Conservation (phyloP, 2,888 invertebrate species). For the Uloborus plumipes region DNA sequence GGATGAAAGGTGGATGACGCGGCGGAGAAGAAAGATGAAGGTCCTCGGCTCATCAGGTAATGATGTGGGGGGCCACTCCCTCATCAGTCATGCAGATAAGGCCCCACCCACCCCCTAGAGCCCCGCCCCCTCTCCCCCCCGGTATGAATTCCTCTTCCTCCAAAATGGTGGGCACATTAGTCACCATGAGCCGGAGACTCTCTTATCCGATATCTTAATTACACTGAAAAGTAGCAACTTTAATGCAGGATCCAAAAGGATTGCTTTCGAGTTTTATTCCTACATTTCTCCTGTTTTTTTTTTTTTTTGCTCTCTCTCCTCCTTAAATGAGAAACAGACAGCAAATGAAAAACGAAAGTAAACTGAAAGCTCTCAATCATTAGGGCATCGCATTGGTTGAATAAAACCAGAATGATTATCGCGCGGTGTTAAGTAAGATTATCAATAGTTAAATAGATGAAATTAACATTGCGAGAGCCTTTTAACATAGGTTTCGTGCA, state of each 20-base stretch:
- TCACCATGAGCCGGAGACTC: slow-evolving; percentile 36
- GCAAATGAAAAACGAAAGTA: too few relatives aligned
- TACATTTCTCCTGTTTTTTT: too few relatives aligned
- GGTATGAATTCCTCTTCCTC: slow-evolving; percentile 12
- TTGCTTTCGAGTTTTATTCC: background rate
- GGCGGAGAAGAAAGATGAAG: slow-evolving; percentile 44
- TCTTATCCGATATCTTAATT: slow-evolving; percentile 17
- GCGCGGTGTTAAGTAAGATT: too few relatives aligned
- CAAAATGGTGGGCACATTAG: slow-evolving; percentile 55
- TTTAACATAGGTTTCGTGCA: too few relatives aligned
- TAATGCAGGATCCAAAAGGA: slow-evolving; percentile 17
- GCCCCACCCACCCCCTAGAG: slow-evolving; percentile 32
- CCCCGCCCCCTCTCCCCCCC: slow-evolving; percentile 16
- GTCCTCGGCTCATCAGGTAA: slow-evolving; percentile 57
- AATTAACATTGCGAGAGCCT: too few relatives aligned
- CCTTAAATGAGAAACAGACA: too few relatives aligned
- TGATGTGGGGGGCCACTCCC: slow-evolving; percentile 51
- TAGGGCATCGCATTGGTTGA: too few relatives aligned
- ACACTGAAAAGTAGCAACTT: slow-evolving; percentile 12
- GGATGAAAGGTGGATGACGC: slow-evolving; percentile 5
- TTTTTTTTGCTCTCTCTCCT: too few relatives aligned
- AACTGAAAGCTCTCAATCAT: too few relatives aligned
- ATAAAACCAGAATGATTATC: too few relatives aligned
- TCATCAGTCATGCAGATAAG: slow-evolving; percentile 64
- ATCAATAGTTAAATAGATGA: too few relatives aligned